A percentile compares a stretch with the other conserved stretches of the same genome.
Conservation (phyloP, 2,888 invertebrate species). For the Taphrorychus bicolor region DNA sequence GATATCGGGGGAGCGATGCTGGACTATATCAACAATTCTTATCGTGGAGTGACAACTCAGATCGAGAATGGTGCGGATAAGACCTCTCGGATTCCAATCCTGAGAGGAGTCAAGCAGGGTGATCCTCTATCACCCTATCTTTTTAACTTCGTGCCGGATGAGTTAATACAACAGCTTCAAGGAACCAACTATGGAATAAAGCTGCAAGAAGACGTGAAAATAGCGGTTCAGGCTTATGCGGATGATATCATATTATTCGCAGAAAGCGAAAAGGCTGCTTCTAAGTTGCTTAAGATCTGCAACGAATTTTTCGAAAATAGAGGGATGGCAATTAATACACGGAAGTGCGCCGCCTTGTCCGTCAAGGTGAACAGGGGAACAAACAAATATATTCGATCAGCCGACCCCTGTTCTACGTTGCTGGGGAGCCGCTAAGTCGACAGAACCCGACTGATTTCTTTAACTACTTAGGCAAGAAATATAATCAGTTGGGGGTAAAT, state of each 20-base stretch:
- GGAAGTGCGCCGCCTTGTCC: conserved; percentile 9
- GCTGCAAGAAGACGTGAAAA: neutral
- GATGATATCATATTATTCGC: conserved; percentile 34
- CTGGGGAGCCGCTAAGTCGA: neutral
- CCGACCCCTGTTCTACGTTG: neutral
- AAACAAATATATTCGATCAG: conserved; percentile 19
- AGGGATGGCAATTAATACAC: conserved; percentile 19
- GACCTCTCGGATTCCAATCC: neutral
- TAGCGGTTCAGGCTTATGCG: conserved; percentile 27
- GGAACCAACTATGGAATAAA: conserved; percentile 51
- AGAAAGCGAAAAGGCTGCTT: neutral
- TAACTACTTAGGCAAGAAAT: no score
- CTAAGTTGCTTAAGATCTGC: neutral
- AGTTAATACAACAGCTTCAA: neutral
- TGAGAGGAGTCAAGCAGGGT: conserved; percentile 19
- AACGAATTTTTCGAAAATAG: conserved; percentile 7
- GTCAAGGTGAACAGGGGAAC: conserved; percentile 5
- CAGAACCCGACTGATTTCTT: conserved; percentile 3
- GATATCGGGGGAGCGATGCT: neutral
- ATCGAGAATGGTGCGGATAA: neutral
- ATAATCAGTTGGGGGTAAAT: no score
- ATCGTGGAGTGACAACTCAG: neutral
- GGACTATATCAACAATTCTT: neutral
- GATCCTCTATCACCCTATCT: conserved; percentile 16
- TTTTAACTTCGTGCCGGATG: conserved; percentile 21